Conservation (phyloP, 2,797 vertebrate species). For the Denticeps clupeoides region DNA sequence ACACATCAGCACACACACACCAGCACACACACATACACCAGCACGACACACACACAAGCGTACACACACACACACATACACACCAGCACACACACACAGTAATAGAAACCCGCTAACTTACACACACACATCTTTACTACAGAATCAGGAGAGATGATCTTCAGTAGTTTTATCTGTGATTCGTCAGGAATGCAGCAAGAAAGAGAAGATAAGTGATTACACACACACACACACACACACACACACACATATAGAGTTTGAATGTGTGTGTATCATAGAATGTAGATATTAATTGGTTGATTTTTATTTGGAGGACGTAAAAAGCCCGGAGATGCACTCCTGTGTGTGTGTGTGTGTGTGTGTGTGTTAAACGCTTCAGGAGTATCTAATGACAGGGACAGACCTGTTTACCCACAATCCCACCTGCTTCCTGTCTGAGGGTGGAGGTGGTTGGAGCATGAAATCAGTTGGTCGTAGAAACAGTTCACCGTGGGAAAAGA, state of each 20-base stretch:
- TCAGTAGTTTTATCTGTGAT: too few relatives aligned
- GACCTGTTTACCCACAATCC: slow-evolving; percentile 12
- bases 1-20: background rate
- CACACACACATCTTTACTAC: background rate
- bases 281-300: too few relatives aligned
- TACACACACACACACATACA: background rate
- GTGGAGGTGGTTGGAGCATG: too few relatives aligned
- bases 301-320: too few relatives aligned
- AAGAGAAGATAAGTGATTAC: too few relatives aligned
- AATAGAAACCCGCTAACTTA: too few relatives aligned
- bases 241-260: background rate
- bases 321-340: too few relatives aligned
- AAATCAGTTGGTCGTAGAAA: too few relatives aligned
- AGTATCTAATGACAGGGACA: slow-evolving; percentile 16
- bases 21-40: background rate
- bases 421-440: slow-evolving; percentile 24
- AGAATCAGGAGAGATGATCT: too few relatives aligned
- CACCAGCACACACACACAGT: background rate
- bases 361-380: slow-evolving; percentile 7
- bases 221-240: slow-evolving; percentile 5
- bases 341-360: background rate
- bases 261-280: too few relatives aligned
- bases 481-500: too few relatives aligned
- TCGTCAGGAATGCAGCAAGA: too few relatives aligned
- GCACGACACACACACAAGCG: background rate